A percentile compares a stretch with the other conserved stretches of the same genome.
These are phyloP conservation scores for Pilophorus perplexus DNA, from an alignment of 2,888 invertebrate genomes.

Conservation along the genomic window DNA sequence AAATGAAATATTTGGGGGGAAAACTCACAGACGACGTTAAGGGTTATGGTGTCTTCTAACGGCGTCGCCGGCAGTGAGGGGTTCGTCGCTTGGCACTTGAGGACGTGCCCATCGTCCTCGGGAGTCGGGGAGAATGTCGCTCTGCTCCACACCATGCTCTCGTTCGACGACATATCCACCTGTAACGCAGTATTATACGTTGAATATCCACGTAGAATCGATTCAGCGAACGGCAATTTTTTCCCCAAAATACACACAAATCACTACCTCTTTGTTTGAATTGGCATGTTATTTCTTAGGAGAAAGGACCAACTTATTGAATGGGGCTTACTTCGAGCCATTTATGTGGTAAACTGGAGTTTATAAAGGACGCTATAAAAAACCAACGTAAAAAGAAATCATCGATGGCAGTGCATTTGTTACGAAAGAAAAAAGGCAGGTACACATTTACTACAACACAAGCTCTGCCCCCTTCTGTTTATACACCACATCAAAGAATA, in stretches of 20 bases:
- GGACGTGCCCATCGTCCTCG: slow-evolving; percentile 78
- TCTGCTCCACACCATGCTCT: slow-evolving; percentile 71
- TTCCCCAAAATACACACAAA: too few relatives aligned
- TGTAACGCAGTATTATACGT: too few relatives aligned
- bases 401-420: slow-evolving; percentile 4
- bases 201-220: too few relatives aligned
- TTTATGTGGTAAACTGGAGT: too few relatives aligned
- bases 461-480: not conserved
- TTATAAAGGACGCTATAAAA: too few relatives aligned
- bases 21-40: slow-evolving; percentile 87
- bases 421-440: not conserved
- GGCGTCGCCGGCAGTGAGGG: slow-evolving; percentile 70
- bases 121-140: slow-evolving; percentile 77
- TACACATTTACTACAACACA: not conserved
- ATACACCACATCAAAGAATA: slow-evolving; percentile 31
- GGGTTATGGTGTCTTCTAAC: slow-evolving; percentile 75
- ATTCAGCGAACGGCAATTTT: too few relatives aligned
- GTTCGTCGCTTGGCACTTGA: slow-evolving; percentile 85
- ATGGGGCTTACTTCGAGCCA: too few relatives aligned
- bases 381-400: too few relatives aligned
- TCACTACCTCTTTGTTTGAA: too few relatives aligned
- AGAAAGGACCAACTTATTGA: too few relatives aligned
- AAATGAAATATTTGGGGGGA: too few relatives aligned
- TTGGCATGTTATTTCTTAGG: too few relatives aligned
- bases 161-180: slow-evolving; percentile 58